These are phyloP conservation scores for Ochropacha duplaris DNA, from an alignment of 2,888 invertebrate genomes.

Conservation along the genomic window DNA sequence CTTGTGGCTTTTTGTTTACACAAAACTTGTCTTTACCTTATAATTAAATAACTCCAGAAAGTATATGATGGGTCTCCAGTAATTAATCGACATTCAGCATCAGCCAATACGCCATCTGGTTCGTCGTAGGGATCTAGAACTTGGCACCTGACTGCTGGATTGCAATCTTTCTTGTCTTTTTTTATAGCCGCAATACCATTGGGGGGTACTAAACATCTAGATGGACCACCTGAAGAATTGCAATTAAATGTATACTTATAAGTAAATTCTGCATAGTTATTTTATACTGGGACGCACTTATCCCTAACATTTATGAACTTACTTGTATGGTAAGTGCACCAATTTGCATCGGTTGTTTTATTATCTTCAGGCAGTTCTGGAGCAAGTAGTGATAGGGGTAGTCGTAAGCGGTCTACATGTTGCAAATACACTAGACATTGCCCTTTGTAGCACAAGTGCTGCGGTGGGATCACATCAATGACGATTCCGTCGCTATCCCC, in stretches of 20 bases:
- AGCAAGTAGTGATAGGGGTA: slow-evolving; percentile 63
- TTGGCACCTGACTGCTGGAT: slow-evolving; percentile 87
- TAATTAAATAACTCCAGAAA: slow-evolving; percentile 87
- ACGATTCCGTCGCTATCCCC: slow-evolving; percentile 24
- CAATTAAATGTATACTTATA: not conserved
- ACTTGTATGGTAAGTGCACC: slow-evolving; percentile 85
- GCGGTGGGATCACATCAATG: slow-evolving; percentile 66
- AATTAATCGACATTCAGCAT: slow-evolving; percentile 85
- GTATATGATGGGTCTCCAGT: slow-evolving; percentile 86
- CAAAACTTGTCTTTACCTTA: slow-evolving; percentile 78
- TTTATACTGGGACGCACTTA: no score
- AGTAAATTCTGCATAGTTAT: not conserved
- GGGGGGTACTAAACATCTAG: slow-evolving; percentile 85
- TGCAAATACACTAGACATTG: slow-evolving; percentile 73
- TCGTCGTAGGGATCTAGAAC: slow-evolving; percentile 88
- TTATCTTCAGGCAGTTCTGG: slow-evolving; percentile 58
- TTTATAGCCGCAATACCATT: slow-evolving; percentile 62
- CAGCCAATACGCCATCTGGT: slow-evolving; percentile 85
- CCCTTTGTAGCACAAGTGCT: slow-evolving; percentile 71
- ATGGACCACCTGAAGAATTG: slow-evolving; percentile 53
- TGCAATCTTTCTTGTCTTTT: slow-evolving; percentile 73
- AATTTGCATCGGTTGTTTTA: slow-evolving; percentile 67
- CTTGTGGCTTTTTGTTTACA: no score
- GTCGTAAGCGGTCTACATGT: slow-evolving; percentile 57
- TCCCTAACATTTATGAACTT: slow-evolving; percentile 13